phyloP scores from a whole-genome alignment of 2,888 invertebrate species.

The Pandemis heparana region DNA sequence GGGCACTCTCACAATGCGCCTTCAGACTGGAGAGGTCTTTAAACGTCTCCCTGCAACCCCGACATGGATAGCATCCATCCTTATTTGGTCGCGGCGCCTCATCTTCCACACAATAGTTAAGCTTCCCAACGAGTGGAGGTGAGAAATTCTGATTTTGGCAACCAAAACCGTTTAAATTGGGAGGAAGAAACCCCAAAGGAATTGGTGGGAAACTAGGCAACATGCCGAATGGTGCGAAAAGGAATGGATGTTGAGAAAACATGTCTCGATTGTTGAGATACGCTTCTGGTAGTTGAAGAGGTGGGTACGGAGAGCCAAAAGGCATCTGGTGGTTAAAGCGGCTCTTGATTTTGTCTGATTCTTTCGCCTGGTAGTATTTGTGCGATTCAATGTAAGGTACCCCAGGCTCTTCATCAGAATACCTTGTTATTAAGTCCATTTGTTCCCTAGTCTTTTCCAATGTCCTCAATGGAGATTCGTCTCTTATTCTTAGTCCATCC shows the following conservation, averaged over 20 bases:
- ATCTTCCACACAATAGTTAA: slow-evolving; percentile 88
- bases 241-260: slow-evolving; percentile 77
- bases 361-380: slow-evolving; percentile 73
- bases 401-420: slow-evolving; percentile 90
- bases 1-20: slow-evolving; percentile 90
- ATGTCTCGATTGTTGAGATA: slow-evolving; percentile 76
- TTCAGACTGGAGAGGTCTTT: slow-evolving; percentile 87
- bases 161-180: slow-evolving; percentile 74
- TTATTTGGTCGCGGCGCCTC: slow-evolving; percentile 88
- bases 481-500: slow-evolving; percentile 76
- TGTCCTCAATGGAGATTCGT: slow-evolving; percentile 76
- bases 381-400: slow-evolving; percentile 85
- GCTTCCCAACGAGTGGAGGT: slow-evolving; percentile 68
- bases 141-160: slow-evolving; percentile 74
- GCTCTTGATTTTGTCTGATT: slow-evolving; percentile 70
- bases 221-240: slow-evolving; percentile 81
- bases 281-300: slow-evolving; percentile 70
- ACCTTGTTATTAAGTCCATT: slow-evolving; percentile 91
- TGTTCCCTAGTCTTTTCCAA: slow-evolving; percentile 88
- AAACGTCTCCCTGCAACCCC: slow-evolving; percentile 88
- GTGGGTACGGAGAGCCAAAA: slow-evolving; percentile 70
- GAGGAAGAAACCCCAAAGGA: slow-evolving; percentile 77
- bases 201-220: slow-evolving; percentile 79
- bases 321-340: slow-evolving; percentile 65
- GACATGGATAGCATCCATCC: slow-evolving; percentile 89